Evolutionary conservation across 2,888 invertebrate species (phyloP), one percentile per base, ranked within the genome.

Genomic region (Allolobophora icterica): DNA sequence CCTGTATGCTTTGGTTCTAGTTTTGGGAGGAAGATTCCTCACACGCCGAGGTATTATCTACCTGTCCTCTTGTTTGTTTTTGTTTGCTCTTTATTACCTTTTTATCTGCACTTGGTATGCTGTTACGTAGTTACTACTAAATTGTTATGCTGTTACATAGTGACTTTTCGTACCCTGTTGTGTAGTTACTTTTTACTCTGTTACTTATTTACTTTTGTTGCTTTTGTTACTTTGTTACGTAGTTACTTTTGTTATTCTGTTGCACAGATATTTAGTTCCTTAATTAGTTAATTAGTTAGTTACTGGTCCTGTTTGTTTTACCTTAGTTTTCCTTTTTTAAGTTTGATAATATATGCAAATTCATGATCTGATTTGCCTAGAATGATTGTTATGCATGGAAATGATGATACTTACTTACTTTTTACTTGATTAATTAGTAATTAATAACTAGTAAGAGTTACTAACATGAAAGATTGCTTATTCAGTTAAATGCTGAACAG

Each of bases 1-100:
- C n/a, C n/a, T n/a, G n/a, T n/a, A n/a, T n/a, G n/a, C n/a, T n/a
- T 71, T 71, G 71, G 13, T 71, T 71, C 30, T 71, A 71, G 71
- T 71, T 71, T 71, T 71, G 71, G 71, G 71, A 71, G n/a, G 71
- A 71, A 6, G 71, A 71, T 71, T n/a, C 71, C 71, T 71, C n/a
- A 8, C 71, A 71, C n/a, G n/a, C 71, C 0, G 30, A 71, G 71
- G 71, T 71, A 71, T n/a, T 52, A 21, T n/a, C 71, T n/a, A n/a
- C 17, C 71, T n/a, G 71, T 71, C 71, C n/a, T n/a, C 0, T 71
- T 71, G 71, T 71, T 11, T n/a, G 19, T 0, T 71, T n/a, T 71
- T 71, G 52, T 71, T n/a, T 71, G 6, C 30, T 71, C n/a, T 21
- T 52, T 21, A 52, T 52, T 52, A 52, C 24, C 42, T 13, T 24